Evolutionary conservation across 2,113 vertebrate species (phyloP), one percentile per base, ranked within the genome.

Genomic region (Tamias sibiricus): DNA sequence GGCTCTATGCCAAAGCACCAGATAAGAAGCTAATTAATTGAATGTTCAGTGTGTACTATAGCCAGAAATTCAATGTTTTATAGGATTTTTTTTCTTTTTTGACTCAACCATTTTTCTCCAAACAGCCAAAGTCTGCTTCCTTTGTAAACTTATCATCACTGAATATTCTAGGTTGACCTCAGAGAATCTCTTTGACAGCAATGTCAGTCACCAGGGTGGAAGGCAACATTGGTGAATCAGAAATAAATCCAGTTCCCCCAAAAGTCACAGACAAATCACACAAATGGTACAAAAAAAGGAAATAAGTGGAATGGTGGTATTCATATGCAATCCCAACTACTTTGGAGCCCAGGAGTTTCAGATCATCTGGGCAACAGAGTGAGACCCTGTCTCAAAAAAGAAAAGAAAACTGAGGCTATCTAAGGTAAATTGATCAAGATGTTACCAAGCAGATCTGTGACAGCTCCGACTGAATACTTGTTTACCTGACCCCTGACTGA

Each of bases 21-120:
- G 94, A 94, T 84, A 93, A 87, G 69, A 95, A 97, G 85, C 95
- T 91, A 96, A 96, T 96, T 95, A 96, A 95, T 89, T 87, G 64
- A 87, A 71, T 97, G 83, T 90, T 94, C 83, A 79, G 20, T 79
- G 47, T 94, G 52, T 75, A 86, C 74, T 52, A 6, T 80, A n/a
- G 77, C 68, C 69, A 93, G 82, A 89, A 95, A 95, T 59, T 68
- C 89, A 94, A 17, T 94, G 42, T 66, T 91, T 85, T 89, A 92
- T 88, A 93, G n/a, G 88, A 19, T 54, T 69, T 66, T 66, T 91
- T 74, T 64, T 35, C 57, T 40, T 20, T 96, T 92, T 91, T 69
- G n/a, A 79, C 66, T 16, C 8, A 37, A 42, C 19, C 1, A 1
- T 28, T 86, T 66, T 47, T 14, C 40, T 6, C 22, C 42, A 68